A percentile compares a stretch with the other conserved stretches of the same genome.
These are phyloP conservation scores for Catharus fuscescens DNA, from an alignment of 2,113 vertebrate genomes.

Conservation along the genomic window DNA sequence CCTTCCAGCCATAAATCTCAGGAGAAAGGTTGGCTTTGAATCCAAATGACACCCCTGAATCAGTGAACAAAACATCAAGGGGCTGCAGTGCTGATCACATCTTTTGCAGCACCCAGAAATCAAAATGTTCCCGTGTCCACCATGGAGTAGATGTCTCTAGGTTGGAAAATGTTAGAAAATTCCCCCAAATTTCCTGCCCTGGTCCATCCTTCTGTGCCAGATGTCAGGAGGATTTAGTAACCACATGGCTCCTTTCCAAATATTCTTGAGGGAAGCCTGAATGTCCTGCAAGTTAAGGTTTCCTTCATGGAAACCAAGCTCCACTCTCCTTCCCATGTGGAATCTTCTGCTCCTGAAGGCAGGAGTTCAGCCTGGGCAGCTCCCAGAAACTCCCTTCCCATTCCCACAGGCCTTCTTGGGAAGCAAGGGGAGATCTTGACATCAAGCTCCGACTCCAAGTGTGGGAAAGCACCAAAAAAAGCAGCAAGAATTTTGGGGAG, in stretches of 20 bases:
- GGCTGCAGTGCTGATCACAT: neutral
- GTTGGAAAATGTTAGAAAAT: neutral
- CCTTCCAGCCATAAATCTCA: neutral
- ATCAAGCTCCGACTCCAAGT: neutral
- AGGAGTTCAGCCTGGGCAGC: neutral
- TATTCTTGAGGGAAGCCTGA: accelerated
- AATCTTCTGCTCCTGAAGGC: neutral
- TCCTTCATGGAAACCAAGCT: neutral
- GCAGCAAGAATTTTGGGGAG: neutral
- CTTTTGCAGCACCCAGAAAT: neutral
- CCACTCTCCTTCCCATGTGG: neutral
- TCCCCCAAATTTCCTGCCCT: neutral
- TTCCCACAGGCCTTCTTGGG: neutral
- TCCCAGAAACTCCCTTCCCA: neutral
- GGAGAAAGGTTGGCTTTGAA: neutral
- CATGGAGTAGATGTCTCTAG: neutral
- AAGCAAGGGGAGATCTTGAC: neutral
- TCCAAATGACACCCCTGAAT: neutral
- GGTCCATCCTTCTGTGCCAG: neutral
- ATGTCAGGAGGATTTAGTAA: neutral
- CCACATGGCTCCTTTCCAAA: neutral
- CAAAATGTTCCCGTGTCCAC: neutral
- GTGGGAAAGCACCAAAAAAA: neutral
- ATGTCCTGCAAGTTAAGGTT: neutral
- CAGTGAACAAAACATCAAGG: neutral